A percentile compares a stretch with the other conserved stretches of the same genome.
phyloP scores from a whole-genome alignment of 2,888 invertebrate species.

The Drosophila infuscata region DNA sequence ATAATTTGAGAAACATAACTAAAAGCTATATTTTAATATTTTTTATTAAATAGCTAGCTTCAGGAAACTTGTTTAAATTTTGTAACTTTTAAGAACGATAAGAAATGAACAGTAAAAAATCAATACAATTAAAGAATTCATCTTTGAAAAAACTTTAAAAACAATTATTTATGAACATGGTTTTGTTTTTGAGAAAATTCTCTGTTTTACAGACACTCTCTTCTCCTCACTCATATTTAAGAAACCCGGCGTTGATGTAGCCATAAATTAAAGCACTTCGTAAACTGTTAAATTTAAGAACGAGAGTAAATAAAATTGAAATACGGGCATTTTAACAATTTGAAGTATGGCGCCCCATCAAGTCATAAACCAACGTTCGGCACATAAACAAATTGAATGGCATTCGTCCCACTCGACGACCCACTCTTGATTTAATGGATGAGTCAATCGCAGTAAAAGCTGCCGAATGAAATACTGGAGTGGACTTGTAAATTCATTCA shows the following conservation, averaged over 20 bases:
- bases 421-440: conserved; percentile 33
- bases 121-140: no score
- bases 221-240: no score
- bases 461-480: conserved; percentile 46
- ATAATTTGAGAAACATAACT: background rate
- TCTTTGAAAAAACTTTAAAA: no score
- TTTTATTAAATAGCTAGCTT: no score
- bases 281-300: conserved; percentile 47
- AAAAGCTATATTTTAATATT: no score
- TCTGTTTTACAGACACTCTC: no score
- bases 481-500: conserved; percentile 36
- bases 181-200: no score
- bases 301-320: conserved; percentile 52
- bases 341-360: conserved; percentile 44
- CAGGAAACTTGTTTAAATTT: no score
- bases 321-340: conserved; percentile 48
- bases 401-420: conserved; percentile 16
- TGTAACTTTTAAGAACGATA: no score
- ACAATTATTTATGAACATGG: no score
- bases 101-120: no score
- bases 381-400: conserved; percentile 80
- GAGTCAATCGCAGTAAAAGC: conserved; percentile 7
- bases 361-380: conserved; percentile 51
- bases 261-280: conserved; percentile 41
- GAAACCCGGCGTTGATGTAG: conserved; percentile 27